Evolutionary conservation across 1,140 invertebrate genomes (phyloP).

Genomic region (Subanguina moxae): DNA sequence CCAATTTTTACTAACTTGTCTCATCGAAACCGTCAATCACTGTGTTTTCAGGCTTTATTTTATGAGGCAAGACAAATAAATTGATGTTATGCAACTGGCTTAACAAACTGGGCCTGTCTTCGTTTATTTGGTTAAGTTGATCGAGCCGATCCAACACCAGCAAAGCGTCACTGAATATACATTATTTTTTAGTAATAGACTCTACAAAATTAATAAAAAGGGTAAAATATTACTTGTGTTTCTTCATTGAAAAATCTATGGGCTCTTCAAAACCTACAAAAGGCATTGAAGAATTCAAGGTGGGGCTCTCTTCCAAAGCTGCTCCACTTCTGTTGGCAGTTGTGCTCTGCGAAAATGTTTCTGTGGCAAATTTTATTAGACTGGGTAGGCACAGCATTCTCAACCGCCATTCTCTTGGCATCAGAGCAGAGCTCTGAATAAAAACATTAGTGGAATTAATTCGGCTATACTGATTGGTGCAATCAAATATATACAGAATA

Average conservation of each 20-base stretch:
- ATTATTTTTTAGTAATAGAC: not conserved
- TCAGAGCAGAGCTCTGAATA: conserved; percentile 13
- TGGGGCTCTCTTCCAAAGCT: not conserved
- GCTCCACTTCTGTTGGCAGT: conserved; percentile 1
- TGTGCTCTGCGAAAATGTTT: conserved; percentile 6
- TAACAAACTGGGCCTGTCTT: not conserved
- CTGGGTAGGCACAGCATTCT: conserved; percentile 5
- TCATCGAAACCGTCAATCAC: not conserved
- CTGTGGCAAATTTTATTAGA: conserved; percentile 14
- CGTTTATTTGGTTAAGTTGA: conserved; percentile 16
- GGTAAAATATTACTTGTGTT: conserved; percentile 22
- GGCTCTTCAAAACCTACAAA: not conserved
- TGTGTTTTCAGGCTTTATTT: too few relatives aligned
- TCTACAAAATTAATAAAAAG: not conserved
- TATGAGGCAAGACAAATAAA: conserved; percentile 10
- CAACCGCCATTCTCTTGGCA: conserved; percentile 26
- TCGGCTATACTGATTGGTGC: too few relatives aligned
- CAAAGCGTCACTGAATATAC: conserved; percentile 15
- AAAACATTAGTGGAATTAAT: not conserved
- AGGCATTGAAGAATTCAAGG: not conserved
- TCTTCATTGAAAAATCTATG: not conserved
- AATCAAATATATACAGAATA: too few relatives aligned
- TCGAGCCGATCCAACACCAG: conserved; percentile 28
- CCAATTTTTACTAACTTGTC: not conserved
- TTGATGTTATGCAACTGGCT: conserved; percentile 18